Base-by-base conservation (phyloP, 2,113 vertebrate species). In the Cacatua alba region DNA sequence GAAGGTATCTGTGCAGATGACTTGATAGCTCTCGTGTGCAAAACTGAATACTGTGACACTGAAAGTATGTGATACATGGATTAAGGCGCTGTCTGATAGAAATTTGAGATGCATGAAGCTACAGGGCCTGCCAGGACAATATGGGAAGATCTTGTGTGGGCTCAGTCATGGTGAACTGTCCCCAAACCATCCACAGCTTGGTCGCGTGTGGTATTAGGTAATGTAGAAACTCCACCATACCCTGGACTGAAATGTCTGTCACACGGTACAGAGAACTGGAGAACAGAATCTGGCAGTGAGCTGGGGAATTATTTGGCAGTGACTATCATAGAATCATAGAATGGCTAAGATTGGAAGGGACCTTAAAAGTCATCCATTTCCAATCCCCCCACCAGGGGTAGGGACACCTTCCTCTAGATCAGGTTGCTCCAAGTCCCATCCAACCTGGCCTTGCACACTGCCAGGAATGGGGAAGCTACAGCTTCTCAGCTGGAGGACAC, bases 251-350 rank as follows among this genome's bases (percentile, higher is more conserved):
- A 81, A 77, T 10, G 26, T 3, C n/a, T 59, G 37, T 41, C 16
- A n/a, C 2, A 7, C 0, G 0, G 15, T 20, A 2, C 48, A 69
- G 11, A 49, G 28, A 77, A 13, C 7, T 5, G 1, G 16, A 23
- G 21, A 14, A 14, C 23, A 44, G 31, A 39, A 62, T 60, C 53
- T 6, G 2, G 20, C 16, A 65, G 49, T 39, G 53, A 89, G 20
- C n/a, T 70, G 49, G 14, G 17, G 17, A 78, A 28, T 63, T 31
- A 51, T 39, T 75, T 60, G 31, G 9, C 41, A 84, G 14, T 28
- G 28, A 49, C 19, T n/a, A 14, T n/a, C 55, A n/a, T n/a, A 59
- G 55, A 59, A 59, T 23, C 33, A 59, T 33, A n/a, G 13, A 59
- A 59, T 23, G 33, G 33, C n/a, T 59, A 14, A 59, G 55, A 31